Evolutionary conservation across 2,888 invertebrate species (phyloP), one percentile per base, ranked within the genome.

Genomic region (Blastobasis lacticolella): DNA sequence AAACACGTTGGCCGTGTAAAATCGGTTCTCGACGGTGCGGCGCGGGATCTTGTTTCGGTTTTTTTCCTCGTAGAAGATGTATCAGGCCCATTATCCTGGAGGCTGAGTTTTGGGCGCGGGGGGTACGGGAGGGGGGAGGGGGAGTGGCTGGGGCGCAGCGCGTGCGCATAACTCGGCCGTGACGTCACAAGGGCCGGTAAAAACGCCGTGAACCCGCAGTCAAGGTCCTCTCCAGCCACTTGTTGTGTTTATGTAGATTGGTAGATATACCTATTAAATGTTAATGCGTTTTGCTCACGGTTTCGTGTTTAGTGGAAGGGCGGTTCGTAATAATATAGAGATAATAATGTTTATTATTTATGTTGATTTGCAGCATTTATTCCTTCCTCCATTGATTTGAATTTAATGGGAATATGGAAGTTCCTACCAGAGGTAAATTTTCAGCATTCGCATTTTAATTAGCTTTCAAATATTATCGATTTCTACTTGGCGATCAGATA

Each of bases 31-130:
- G 23, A 23, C 23, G 76, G 71, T 71, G 73, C 73, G 76, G 73
- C 66, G 72, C 62, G 72, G 78, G 66, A 71, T 74, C 75, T 78
- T 69, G 75, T 81, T 82, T 77, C 64, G 62, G 49, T 54, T 71
- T 77, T 81, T 83, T 81, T 78, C 67, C 73, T 78, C 73, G 71
- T 81, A 74, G 76, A 78, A 78, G 81, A 82, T 81, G 78, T 76
- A 84, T 82, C 81, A 79, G 75, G 66, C 73, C 74, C 73, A 79
- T 83, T 83, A 85, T 86, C 83, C 85, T 82, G 83, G 75, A 74
- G 73, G 78, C 68, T 73, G 66, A 70, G 75, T 53, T 53, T 55
- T 53, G 55, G 53, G 53, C 45, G 53, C 51, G 53, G 64, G 54
- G 48, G 38, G 49, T 53, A 49, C 52, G 40, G 48, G 49, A 48